Conservation (phyloP, 30 jellyfish, hydroid and myxozoan species). For the Cassiopea andromeda region DNA sequence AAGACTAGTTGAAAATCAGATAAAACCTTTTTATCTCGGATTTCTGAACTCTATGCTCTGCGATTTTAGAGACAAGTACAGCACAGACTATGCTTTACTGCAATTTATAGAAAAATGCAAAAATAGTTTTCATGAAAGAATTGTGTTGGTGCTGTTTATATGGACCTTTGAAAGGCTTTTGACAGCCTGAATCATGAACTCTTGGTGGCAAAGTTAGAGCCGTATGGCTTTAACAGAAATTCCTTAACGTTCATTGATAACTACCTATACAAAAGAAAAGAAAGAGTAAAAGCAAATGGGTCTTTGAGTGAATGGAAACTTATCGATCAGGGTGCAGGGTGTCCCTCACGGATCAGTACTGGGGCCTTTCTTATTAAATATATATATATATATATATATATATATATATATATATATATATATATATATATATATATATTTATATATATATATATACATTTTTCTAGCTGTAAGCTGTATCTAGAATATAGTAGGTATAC, state of each 20-base stretch:
- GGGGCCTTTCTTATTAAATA: background rate
- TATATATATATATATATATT: no score
- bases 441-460: no score
- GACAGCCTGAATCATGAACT: background rate
- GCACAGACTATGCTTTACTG: background rate
- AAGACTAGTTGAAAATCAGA: no score
- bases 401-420: no score
- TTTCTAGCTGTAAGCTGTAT: no score
- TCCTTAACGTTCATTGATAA: background rate
- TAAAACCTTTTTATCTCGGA: no score
- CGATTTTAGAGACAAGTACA: no score
- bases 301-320: background rate
- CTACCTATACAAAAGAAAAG: conserved; percentile 4
- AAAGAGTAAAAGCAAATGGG: background rate
- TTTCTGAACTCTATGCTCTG: background rate
- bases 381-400: background rate
- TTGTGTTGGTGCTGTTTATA: background rate
- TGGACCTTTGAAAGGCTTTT: background rate
- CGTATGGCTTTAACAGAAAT: background rate
- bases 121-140: background rate
- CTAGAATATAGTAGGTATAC: no score
- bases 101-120: background rate
- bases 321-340: background rate
- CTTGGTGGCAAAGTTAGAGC: conserved; percentile 3
- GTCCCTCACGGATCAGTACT: background rate